Evolutionary conservation across 2,113 vertebrate species (phyloP).

Genomic region (Archilochus colubris): DNA sequence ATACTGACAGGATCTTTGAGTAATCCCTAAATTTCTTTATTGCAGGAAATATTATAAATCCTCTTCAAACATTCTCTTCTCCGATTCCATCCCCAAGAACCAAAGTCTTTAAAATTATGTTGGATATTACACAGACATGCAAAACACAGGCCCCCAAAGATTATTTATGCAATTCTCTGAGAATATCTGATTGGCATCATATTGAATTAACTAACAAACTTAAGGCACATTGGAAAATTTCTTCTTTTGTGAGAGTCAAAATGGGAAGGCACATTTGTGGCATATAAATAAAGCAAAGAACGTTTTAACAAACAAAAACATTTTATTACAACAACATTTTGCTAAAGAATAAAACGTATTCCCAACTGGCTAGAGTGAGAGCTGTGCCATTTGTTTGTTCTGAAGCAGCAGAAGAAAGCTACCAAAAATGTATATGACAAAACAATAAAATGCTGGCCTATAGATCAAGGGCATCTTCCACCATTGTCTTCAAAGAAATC

Average conservation of each 20-base stretch:
- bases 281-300: slow-evolving; percentile 51
- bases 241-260: slow-evolving; percentile 48
- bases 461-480: slow-evolving; percentile 25
- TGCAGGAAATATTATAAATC: slow-evolving; percentile 68
- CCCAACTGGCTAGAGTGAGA: slow-evolving; percentile 3
- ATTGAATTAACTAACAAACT: slow-evolving; percentile 62
- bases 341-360: slow-evolving; percentile 61
- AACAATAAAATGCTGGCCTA: neutral
- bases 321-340: slow-evolving; percentile 67
- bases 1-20: slow-evolving; percentile 60
- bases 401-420: slow-evolving; percentile 14
- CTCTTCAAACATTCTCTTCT: slow-evolving; percentile 48
- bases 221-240: slow-evolving; percentile 47
- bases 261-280: slow-evolving; percentile 45
- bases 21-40: slow-evolving; percentile 73
- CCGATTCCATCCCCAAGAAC: slow-evolving; percentile 22
- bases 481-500: neutral
- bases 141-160: slow-evolving; percentile 3
- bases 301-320: slow-evolving; percentile 51
- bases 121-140: slow-evolving; percentile 34
- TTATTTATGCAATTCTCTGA: slow-evolving; percentile 46
- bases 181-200: slow-evolving; percentile 59
- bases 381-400: slow-evolving; percentile 33
- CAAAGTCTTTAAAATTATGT: slow-evolving; percentile 19
- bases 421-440: slow-evolving; percentile 2